These are phyloP conservation scores for Acanthiza pusilla DNA, from an alignment of 2,797 vertebrate species.

Conservation along the genomic window DNA sequence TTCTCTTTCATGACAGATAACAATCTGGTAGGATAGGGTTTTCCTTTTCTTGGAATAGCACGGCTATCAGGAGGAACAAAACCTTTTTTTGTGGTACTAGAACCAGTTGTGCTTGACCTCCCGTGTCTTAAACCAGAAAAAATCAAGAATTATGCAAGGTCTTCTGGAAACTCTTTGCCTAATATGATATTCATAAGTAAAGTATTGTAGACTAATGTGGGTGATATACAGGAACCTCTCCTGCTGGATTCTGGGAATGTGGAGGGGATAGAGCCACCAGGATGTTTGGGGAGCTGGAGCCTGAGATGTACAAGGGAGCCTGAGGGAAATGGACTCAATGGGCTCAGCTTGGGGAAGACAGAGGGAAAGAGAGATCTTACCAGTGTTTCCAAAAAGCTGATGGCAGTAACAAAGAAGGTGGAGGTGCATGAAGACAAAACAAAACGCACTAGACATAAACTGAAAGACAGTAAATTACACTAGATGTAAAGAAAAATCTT, in stretches of 20 bases:
- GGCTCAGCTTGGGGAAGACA: background rate
- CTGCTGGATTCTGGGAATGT: background rate
- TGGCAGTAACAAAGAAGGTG: background rate
- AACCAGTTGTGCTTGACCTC: background rate
- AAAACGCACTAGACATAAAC: background rate
- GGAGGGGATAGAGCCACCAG: background rate
- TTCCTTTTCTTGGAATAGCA: background rate
- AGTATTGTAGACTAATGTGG: background rate
- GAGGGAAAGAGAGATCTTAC: background rate
- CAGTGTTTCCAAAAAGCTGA: background rate
- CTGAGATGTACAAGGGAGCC: background rate
- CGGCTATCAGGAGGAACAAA: background rate
- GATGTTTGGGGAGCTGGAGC: fast-evolving
- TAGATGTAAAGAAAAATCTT: background rate
- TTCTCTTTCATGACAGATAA: background rate
- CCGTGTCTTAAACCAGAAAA: background rate
- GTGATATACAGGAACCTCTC: background rate
- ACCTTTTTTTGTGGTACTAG: background rate
- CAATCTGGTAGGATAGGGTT: background rate
- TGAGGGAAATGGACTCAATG: background rate
- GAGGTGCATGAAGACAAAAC: background rate
- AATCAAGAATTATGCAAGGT: background rate
- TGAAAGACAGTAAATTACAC: background rate
- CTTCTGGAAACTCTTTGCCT: background rate
- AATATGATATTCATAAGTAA: background rate